These are phyloP conservation scores for Dolomedes plantarius DNA, from an alignment of 2,888 invertebrate genomes.

Conservation along the genomic window DNA sequence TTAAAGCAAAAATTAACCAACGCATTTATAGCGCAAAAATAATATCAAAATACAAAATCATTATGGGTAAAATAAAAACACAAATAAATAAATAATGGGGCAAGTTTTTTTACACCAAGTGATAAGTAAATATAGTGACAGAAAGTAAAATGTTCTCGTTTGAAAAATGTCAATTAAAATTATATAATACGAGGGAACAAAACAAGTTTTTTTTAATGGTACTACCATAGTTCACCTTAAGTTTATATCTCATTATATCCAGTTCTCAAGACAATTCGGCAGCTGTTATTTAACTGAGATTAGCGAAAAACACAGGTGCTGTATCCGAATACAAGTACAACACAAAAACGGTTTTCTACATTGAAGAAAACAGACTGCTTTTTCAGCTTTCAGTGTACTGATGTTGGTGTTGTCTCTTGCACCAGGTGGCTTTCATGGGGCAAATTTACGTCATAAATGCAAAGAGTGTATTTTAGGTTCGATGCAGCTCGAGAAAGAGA, in stretches of 20 bases:
- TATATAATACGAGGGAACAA: too few species aligned
- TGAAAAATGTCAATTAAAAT: too few species aligned
- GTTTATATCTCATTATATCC: constrained; percentile 7
- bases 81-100: too few species aligned
- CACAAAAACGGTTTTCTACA: background rate
- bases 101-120: too few species aligned
- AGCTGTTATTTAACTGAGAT: background rate
- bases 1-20: too few species aligned
- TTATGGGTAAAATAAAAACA: too few species aligned
- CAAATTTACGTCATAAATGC: background rate
- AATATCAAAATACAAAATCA: too few species aligned
- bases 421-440: background rate
- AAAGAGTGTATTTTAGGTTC: too few species aligned
- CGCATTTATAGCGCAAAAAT: too few species aligned
- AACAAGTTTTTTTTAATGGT: background rate
- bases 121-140: too few species aligned
- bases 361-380: background rate
- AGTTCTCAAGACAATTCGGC: background rate
- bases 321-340: background rate
- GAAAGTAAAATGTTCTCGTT: too few species aligned
- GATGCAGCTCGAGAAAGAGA: too few species aligned
- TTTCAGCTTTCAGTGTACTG: background rate
- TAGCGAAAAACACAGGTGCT: background rate
- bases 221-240: background rate
- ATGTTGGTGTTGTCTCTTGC: background rate